Conservation (phyloP, 2,888 invertebrate genomes). For the Venustoraphidia nigricollis region DNA sequence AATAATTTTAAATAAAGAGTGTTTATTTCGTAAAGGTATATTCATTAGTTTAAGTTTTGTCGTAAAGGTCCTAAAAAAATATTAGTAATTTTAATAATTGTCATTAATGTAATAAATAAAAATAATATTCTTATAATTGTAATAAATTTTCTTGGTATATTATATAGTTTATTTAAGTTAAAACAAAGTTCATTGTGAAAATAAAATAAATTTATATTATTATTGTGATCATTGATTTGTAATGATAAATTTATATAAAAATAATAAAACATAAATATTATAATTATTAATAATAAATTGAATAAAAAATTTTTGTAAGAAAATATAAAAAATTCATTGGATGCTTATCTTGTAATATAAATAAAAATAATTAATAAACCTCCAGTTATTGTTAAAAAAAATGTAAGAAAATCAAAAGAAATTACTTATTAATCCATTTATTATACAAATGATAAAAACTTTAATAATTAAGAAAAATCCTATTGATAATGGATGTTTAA, state of each 20-base stretch:
- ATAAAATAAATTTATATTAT: constrained; percentile 12
- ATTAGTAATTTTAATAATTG: constrained; percentile 40
- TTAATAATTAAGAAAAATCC: constrained; percentile 36
- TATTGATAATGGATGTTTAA: constrained; percentile 36
- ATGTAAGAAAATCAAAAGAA: constrained; percentile 44
- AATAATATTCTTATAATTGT: constrained; percentile 39
- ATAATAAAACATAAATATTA: constrained; percentile 17
- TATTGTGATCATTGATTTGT: constrained; percentile 23
- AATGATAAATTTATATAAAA: constrained; percentile 17
- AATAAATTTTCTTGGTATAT: constrained; percentile 32
- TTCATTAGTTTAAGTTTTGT: constrained; percentile 29
- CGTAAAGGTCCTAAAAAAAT: constrained; percentile 37
- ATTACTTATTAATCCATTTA: constrained; percentile 30
- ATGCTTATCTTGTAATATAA: constrained; percentile 44
- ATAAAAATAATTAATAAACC: constrained; percentile 48
- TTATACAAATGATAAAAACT: constrained; percentile 32
- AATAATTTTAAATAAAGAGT: constrained; percentile 38
- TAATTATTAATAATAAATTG: constrained; percentile 16
- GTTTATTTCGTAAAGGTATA: constrained; percentile 29
- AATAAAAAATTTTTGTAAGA: constrained; percentile 21
- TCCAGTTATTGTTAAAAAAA: constrained; percentile 42
- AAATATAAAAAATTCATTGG: constrained; percentile 40
- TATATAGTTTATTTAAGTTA: constrained; percentile 36
- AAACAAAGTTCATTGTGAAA: constrained; percentile 23
- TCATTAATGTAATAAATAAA: constrained; percentile 41